Percentiles rank a stretch among this genome's conserved stretches.
These are phyloP conservation scores for Upupa epops DNA, from an alignment of 2,113 vertebrate genomes.

Conservation along the genomic window DNA sequence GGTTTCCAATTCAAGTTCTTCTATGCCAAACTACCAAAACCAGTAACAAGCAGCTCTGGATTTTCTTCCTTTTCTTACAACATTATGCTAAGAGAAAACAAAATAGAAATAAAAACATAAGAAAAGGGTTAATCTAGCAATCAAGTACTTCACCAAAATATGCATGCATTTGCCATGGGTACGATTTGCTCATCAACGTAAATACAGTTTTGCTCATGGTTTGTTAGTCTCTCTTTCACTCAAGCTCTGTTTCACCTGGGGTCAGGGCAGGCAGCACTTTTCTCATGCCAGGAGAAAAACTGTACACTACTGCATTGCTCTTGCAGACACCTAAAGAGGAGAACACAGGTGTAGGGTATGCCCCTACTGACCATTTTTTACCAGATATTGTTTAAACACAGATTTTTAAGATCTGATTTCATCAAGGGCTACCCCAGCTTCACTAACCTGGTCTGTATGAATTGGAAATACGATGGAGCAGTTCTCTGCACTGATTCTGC, in stretches of 20 bases:
- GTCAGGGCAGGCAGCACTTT: not conserved
- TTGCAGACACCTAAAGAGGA: fast-evolving
- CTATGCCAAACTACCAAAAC: not conserved
- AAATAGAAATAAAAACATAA: not conserved
- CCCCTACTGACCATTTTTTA: not conserved
- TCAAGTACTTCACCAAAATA: not conserved
- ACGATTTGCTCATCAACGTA: not conserved
- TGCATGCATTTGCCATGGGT: not conserved
- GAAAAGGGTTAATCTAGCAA: not conserved
- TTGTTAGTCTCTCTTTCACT: not conserved
- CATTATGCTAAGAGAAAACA: not conserved
- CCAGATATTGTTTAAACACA: not conserved
- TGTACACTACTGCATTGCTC: not conserved
- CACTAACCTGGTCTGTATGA: not conserved
- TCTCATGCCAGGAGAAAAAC: not conserved
- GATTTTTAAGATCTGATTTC: not conserved
- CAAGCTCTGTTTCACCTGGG: not conserved
- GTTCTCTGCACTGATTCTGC: not conserved
- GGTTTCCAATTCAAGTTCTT: not conserved
- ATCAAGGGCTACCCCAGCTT: not conserved
- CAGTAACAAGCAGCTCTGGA: not conserved
- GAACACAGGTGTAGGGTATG: not conserved
- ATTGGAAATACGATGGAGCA: not conserved
- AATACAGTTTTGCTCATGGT: not conserved
- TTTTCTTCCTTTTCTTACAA: not conserved